Evolutionary conservation across 2,888 invertebrate genomes (phyloP).

Genomic region (Rotaria magnacalcarata): DNA sequence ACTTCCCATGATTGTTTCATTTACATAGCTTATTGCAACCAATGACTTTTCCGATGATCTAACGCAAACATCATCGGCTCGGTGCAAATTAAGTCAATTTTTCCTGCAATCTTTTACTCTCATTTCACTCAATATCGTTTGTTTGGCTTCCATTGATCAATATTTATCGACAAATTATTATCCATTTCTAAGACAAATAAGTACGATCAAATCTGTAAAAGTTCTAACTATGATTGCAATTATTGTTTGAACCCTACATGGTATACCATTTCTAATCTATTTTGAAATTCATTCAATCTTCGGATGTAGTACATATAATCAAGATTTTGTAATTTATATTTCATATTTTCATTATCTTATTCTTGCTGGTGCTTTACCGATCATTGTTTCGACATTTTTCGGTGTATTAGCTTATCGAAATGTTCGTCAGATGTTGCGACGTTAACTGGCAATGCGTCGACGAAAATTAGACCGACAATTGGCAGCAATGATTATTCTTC

Average conservation of each 20-base stretch:
- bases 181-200: background rate
- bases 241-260: background rate
- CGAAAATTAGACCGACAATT: background rate
- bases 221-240: background rate
- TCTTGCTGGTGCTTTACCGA: background rate
- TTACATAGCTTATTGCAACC: background rate
- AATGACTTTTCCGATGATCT: background rate
- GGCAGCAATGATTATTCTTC: background rate
- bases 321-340: background rate
- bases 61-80: background rate
- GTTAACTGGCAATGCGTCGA: background rate
- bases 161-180: background rate
- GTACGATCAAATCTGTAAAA: background rate
- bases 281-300: background rate
- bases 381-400: background rate
- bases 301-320: background rate
- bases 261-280: background rate
- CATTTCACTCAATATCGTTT: background rate
- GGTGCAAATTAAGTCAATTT: background rate
- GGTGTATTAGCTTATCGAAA: background rate
- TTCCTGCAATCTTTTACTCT: background rate
- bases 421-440: background rate
- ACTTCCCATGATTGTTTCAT: background rate
- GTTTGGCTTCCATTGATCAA: background rate
- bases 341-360: background rate